Evolutionary conservation across 2,888 invertebrate genomes (phyloP).

Genomic region (Orthonevra nobilis): DNA sequence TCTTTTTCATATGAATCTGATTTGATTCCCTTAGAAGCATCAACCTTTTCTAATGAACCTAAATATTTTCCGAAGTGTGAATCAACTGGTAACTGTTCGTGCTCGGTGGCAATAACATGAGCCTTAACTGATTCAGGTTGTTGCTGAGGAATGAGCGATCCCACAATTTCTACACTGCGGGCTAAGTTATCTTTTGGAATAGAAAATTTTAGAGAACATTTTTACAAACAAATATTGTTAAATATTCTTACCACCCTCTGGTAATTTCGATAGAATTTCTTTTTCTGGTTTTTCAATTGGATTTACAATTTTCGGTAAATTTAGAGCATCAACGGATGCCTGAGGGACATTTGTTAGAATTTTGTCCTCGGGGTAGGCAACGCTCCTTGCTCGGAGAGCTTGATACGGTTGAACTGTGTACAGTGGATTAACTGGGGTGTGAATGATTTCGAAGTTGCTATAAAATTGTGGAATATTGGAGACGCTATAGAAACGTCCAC

Average conservation of each 20-base stretch:
- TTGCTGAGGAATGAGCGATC: not conserved
- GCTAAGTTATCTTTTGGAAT: slow-evolving; percentile 18
- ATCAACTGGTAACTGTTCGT: not conserved
- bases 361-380: slow-evolving; percentile 52
- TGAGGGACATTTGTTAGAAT: not conserved
- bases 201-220: not conserved
- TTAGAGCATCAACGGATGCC: no score
- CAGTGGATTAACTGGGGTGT: slow-evolving; percentile 69
- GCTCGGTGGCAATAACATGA: not conserved
- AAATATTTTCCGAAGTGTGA: slow-evolving; percentile 35
- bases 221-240: no score
- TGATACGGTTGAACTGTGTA: slow-evolving; percentile 71
- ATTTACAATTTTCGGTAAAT: no score
- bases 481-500: slow-evolving; percentile 39
- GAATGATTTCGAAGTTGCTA: slow-evolving; percentile 73
- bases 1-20: slow-evolving; percentile 1
- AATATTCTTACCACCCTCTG: slow-evolving; percentile 19
- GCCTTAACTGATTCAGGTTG: slow-evolving; percentile 1
- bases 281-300: no score
- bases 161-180: not conserved
- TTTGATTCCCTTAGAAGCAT: not conserved
- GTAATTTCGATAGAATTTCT: not conserved
- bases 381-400: slow-evolving; percentile 68
- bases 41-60: slow-evolving; percentile 26
- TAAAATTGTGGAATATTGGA: slow-evolving; percentile 80